Conservation (phyloP, 2,113 vertebrate species). For the Nothocercus nigrocapillus region DNA sequence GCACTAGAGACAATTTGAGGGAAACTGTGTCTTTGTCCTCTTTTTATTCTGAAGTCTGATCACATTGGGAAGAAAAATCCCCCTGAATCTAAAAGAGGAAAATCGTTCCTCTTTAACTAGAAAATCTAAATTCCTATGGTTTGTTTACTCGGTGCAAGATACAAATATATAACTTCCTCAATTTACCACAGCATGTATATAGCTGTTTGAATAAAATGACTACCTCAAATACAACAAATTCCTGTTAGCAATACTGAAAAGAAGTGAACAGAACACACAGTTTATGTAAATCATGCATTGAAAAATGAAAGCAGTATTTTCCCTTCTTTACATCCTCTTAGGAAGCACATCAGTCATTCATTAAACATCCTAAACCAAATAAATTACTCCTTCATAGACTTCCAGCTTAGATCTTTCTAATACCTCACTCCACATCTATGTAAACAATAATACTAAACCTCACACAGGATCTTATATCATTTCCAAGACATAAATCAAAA, state of each 20-base stretch:
- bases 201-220: background rate
- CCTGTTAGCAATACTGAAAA: background rate
- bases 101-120: background rate
- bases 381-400: background rate
- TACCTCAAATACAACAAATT: background rate
- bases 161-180: background rate
- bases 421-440: background rate
- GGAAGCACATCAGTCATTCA: background rate
- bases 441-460: background rate
- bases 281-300: background rate
- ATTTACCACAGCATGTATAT: background rate
- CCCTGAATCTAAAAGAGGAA: background rate
- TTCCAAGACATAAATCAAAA: background rate
- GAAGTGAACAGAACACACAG: background rate
- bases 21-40: background rate
- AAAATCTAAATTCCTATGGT: constrained; percentile 9
- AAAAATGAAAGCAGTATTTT: background rate
- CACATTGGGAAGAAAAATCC: background rate
- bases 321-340: background rate
- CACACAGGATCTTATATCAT: background rate
- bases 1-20: background rate
- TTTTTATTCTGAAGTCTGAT: background rate
- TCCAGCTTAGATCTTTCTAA: background rate
- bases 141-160: constrained; percentile 6
- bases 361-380: background rate